phyloP scores from a whole-genome alignment of 2,888 invertebrate genomes.

The Pollenia amentaria region DNA sequence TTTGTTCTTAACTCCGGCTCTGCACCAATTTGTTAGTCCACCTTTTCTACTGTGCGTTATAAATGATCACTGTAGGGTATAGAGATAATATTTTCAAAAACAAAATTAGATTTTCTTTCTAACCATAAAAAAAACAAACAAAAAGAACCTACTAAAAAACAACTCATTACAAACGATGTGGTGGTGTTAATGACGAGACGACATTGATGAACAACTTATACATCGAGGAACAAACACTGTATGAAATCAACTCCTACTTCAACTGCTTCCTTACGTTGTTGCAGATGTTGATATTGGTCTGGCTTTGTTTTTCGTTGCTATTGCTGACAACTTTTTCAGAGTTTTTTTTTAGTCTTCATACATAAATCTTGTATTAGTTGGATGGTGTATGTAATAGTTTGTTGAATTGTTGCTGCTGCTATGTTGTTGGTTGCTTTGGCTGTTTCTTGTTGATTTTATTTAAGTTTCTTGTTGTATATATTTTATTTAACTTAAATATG shows the following conservation, averaged over 20 bases:
- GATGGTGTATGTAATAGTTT: conserved; percentile 1
- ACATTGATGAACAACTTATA: neutral
- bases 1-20: too few relatives aligned
- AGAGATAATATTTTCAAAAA: neutral
- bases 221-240: neutral
- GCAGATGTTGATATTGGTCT: conserved; percentile 5
- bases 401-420: conserved; percentile 37
- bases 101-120: conserved; percentile 16
- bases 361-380: neutral
- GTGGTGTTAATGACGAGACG: conserved; percentile 16
- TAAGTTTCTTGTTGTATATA: conserved; percentile 36
- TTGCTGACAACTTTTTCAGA: conserved; percentile 25
- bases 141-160: conserved; percentile 21
- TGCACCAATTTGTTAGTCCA: too few relatives aligned
- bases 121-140: conserved; percentile 44
- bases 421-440: conserved; percentile 62
- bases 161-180: conserved; percentile 1
- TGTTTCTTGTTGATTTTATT: conserved; percentile 57
- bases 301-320: conserved; percentile 17
- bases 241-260: conserved; percentile 37
- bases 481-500: conserved; percentile 53
- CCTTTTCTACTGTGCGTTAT: neutral
- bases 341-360: conserved; percentile 7
- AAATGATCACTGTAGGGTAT: neutral
- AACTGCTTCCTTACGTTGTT: conserved; percentile 7